Conservation (phyloP, 2,888 invertebrate genomes). For the Chironomus riparius region DNA sequence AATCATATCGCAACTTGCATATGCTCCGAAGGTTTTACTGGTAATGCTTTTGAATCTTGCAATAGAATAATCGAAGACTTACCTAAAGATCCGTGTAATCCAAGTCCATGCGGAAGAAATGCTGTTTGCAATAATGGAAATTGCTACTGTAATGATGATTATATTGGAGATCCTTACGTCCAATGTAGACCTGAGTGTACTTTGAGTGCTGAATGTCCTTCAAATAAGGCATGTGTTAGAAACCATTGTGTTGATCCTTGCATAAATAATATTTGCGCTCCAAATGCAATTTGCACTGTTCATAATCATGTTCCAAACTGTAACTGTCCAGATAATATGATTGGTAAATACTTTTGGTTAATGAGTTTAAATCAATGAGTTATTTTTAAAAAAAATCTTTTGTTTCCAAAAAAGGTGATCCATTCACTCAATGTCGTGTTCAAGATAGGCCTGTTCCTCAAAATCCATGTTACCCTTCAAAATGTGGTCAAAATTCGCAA, state of each 20-base stretch:
- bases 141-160: slow-evolving; percentile 58
- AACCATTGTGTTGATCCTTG: slow-evolving; percentile 66
- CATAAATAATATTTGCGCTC: slow-evolving; percentile 57
- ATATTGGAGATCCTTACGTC: slow-evolving; percentile 59
- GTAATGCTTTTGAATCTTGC: slow-evolving; percentile 54
- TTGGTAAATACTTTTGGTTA: slow-evolving; percentile 44
- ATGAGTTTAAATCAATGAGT: too few species aligned
- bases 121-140: slow-evolving; percentile 57
- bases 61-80: slow-evolving; percentile 32
- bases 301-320: slow-evolving; percentile 66
- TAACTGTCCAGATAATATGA: slow-evolving; percentile 47
- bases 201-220: slow-evolving; percentile 57
- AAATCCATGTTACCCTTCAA: slow-evolving; percentile 57
- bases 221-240: slow-evolving; percentile 58
- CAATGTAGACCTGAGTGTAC: slow-evolving; percentile 63
- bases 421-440: slow-evolving; percentile 30
- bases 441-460: slow-evolving; percentile 37
- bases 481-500: slow-evolving; percentile 57
- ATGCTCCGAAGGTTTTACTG: slow-evolving; percentile 48
- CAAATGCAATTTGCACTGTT: slow-evolving; percentile 60
- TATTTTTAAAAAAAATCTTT: background rate
- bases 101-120: slow-evolving; percentile 64
- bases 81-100: slow-evolving; percentile 53
- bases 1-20: slow-evolving; percentile 62
- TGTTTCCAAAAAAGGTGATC: background rate